These are phyloP conservation scores for Heteronetta atricapilla DNA, from an alignment of 2,113 vertebrate genomes.

Conservation along the genomic window DNA sequence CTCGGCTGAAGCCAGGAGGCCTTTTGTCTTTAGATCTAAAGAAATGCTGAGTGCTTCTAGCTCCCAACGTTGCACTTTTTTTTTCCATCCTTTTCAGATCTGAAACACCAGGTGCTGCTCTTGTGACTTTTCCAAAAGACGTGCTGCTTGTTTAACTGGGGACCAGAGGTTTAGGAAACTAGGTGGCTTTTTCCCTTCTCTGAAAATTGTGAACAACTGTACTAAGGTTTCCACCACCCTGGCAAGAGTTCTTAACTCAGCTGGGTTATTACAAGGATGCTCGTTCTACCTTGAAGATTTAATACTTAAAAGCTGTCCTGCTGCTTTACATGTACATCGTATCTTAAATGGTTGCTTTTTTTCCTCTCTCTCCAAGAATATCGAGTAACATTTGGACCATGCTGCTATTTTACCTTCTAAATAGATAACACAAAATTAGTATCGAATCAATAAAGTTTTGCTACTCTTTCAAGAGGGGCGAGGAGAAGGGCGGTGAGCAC, in stretches of 20 bases:
- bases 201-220: background rate
- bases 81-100: background rate
- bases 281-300: background rate
- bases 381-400: conserved; percentile 39
- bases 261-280: background rate
- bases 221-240: background rate
- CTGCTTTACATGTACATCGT: conserved; percentile 9
- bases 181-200: background rate
- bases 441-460: conserved; percentile 40
- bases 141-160: background rate
- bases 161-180: background rate
- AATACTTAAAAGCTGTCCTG: background rate
- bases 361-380: background rate
- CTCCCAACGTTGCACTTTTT: background rate
- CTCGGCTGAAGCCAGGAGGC: background rate
- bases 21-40: background rate
- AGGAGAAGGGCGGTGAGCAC: background rate
- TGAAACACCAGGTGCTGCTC: background rate
- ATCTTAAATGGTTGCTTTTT: background rate
- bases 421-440: background rate
- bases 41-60: background rate
- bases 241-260: conserved; percentile 1
- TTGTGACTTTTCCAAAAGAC: background rate
- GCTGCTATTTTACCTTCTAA: conserved; percentile 51
- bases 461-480: background rate